Percentiles rank a stretch among this genome's conserved stretches.
phyloP scores from a whole-genome alignment of 2,797 vertebrate genomes.

The Enteromius afrohamiltoni region DNA sequence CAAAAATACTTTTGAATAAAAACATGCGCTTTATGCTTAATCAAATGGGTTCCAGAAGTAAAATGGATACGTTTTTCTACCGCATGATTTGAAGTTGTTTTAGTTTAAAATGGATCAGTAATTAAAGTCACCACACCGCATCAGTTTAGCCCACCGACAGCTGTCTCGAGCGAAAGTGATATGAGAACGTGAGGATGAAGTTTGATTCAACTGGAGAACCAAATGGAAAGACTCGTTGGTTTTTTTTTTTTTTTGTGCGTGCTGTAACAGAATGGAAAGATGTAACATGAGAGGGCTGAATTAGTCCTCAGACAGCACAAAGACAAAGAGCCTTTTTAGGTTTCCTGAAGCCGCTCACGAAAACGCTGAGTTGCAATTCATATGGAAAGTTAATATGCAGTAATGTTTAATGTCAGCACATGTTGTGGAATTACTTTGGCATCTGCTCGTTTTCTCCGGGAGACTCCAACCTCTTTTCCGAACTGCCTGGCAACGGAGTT shows the following conservation, averaged over 20 bases:
- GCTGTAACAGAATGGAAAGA: constrained; percentile 77
- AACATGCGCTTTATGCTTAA: background rate
- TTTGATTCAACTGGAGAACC: constrained; percentile 38
- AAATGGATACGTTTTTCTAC: constrained; percentile 10
- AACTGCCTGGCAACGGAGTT: constrained; percentile 69
- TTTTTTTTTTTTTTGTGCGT: constrained; percentile 62
- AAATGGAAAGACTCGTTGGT: constrained; percentile 62
- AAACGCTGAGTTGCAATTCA: constrained; percentile 81
- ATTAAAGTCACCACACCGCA: constrained; percentile 32
- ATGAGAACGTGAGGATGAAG: constrained; percentile 19
- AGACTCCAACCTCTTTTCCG: constrained; percentile 74
- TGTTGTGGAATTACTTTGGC: constrained; percentile 84
- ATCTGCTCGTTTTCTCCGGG: constrained; percentile 76
- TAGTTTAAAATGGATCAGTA: constrained; percentile 35
- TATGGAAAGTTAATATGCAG: constrained; percentile 84
- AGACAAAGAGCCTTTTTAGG: constrained; percentile 82
- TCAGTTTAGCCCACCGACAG: constrained; percentile 33
- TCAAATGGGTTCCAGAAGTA: background rate
- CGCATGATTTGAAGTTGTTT: constrained; percentile 37
- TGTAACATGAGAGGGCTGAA: constrained; percentile 80
- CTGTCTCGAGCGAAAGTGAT: constrained; percentile 22
- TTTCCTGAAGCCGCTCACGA: constrained; percentile 70
- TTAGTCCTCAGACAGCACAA: constrained; percentile 78
- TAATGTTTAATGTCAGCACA: constrained; percentile 86
- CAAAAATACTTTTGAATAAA: background rate